phyloP scores from a whole-genome alignment of 2,888 invertebrate species.

The Nycteola revayana region DNA sequence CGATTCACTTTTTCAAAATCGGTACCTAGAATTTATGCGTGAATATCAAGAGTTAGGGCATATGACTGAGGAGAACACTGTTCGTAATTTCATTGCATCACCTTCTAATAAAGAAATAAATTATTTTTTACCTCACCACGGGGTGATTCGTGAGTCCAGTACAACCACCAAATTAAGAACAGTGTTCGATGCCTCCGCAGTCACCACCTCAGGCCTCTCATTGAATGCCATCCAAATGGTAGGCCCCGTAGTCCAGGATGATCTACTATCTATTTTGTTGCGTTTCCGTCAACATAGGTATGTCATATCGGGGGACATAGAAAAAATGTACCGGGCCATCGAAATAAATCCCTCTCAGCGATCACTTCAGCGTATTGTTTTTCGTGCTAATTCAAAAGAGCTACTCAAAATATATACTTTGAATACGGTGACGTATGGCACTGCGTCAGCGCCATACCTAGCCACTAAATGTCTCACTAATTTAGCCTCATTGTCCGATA shows the following conservation, averaged over 20 bases:
- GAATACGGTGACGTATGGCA: not conserved
- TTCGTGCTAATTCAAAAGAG: not conserved
- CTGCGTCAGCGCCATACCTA: not conserved
- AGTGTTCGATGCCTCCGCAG: conserved; percentile 28
- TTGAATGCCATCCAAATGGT: conserved; percentile 17
- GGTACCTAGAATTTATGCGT: conserved; percentile 2
- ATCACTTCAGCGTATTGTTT: not conserved
- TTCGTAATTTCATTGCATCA: not conserved
- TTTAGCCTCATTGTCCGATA: not conserved
- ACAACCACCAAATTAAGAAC: conserved; percentile 27
- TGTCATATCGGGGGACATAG: conserved; percentile 18
- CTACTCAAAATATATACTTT: not conserved
- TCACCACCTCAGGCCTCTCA: conserved; percentile 10
- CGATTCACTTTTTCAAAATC: conserved; percentile 5
- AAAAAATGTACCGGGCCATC: conserved; percentile 18
- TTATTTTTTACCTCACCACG: conserved; percentile 32
- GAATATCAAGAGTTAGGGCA: conserved; percentile 10
- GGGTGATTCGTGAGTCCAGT: conserved; percentile 20
- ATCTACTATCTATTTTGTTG: conserved; percentile 14
- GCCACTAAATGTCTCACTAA: not conserved
- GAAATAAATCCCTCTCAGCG: not conserved
- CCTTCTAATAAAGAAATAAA: not conserved
- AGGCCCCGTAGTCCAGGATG: conserved; percentile 15
- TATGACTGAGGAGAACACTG: conserved; percentile 4
- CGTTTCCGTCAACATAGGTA: conserved; percentile 18